Conservation (phyloP, 2,113 vertebrate species). For the Cyanistes caeruleus region DNA sequence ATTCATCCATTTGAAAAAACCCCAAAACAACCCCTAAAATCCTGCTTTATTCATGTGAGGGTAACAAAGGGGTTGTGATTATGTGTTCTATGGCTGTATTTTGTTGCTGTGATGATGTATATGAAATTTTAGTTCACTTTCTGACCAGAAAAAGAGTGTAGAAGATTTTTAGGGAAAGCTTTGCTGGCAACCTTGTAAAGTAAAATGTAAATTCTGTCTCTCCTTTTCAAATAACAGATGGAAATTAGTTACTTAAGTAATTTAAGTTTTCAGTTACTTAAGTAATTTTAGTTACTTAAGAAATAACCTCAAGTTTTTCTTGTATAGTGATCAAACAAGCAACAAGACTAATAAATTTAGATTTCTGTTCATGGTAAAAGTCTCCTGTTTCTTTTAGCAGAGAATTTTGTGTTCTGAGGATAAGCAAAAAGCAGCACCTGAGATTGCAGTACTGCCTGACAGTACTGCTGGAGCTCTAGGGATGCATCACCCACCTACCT, state of each 20-base stretch:
- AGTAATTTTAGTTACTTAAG: background rate
- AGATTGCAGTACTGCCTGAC: background rate
- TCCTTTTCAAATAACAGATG: background rate
- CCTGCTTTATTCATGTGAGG: background rate
- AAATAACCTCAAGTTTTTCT: slow-evolving; percentile 19
- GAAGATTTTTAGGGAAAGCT: background rate
- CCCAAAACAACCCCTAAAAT: background rate
- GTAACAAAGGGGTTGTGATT: background rate
- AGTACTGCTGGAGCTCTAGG: background rate
- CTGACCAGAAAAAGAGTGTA: background rate
- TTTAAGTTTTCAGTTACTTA: background rate
- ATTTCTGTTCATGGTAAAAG: background rate
- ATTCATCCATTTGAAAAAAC: background rate
- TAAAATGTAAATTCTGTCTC: background rate
- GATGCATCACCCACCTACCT: background rate
- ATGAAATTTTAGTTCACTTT: background rate
- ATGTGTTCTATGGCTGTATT: background rate
- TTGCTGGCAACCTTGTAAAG: background rate
- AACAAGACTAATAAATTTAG: background rate
- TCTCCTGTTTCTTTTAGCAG: background rate
- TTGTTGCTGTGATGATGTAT: background rate
- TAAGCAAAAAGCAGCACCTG: background rate
- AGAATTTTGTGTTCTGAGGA: background rate
- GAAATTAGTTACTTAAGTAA: slow-evolving; percentile 1
- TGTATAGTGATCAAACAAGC: background rate